A percentile compares a stretch with the other conserved stretches of the same genome.
phyloP scores from a whole-genome alignment of 2,113 vertebrate genomes.

The Ailuropoda melanoleuca region DNA sequence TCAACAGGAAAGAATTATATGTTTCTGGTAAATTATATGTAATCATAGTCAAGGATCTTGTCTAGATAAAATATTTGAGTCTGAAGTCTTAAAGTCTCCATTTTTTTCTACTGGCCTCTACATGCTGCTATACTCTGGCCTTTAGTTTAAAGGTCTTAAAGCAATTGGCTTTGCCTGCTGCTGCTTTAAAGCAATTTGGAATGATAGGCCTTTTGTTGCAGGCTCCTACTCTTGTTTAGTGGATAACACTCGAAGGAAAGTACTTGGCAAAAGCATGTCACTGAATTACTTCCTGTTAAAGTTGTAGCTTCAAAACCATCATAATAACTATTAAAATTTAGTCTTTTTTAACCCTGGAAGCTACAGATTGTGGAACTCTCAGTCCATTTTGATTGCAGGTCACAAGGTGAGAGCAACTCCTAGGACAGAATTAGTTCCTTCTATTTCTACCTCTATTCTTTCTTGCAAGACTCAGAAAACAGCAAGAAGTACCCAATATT shows the following conservation, averaged over 20 bases:
- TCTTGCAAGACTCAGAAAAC: neutral
- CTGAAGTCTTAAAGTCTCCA: neutral
- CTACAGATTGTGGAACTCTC: neutral
- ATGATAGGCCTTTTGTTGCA: neutral
- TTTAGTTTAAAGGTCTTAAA: neutral
- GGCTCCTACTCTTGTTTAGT: neutral
- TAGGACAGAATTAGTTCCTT: neutral
- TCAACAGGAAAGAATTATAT: neutral
- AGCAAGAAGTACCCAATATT: neutral
- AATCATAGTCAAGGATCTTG: neutral
- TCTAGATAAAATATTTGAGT: neutral
- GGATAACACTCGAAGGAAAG: slow-evolving; percentile 7
- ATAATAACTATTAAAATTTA: neutral
- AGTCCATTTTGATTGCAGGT: neutral
- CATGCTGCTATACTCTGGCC: neutral
- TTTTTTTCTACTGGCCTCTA: neutral
- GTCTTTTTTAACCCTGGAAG: neutral
- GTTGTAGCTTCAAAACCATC: neutral
- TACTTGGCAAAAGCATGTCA: neutral
- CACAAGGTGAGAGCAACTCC: neutral
- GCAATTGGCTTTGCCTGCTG: neutral
- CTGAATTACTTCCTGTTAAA: neutral
- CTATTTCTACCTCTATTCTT: neutral
- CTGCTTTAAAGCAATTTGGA: neutral
- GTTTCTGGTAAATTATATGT: neutral